phyloP scores from a whole-genome alignment of 2,797 vertebrate species.

The Sebastolobus altivelis region DNA sequence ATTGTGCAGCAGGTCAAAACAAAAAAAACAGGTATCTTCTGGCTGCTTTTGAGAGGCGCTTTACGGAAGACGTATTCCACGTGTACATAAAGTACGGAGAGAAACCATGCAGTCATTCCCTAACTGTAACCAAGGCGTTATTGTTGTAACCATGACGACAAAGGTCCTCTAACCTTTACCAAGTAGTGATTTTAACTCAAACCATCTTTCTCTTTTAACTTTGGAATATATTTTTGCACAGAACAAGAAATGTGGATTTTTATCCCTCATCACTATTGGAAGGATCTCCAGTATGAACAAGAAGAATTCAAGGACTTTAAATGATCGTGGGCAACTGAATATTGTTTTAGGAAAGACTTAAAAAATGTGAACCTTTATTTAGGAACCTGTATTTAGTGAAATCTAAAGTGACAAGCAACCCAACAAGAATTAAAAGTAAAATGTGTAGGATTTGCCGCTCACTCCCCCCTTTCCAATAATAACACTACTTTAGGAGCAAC shows the following conservation, averaged over 20 bases:
- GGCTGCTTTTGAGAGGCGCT: neutral
- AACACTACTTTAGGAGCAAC: no score
- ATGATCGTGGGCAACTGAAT: neutral
- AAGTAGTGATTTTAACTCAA: neutral
- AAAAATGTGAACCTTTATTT: neutral
- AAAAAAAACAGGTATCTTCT: neutral
- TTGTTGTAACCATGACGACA: neutral
- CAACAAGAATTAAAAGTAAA: neutral
- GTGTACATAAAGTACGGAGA: neutral
- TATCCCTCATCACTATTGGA: neutral
- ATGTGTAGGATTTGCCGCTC: no score
- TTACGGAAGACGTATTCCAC: neutral
- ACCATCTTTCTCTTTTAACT: neutral
- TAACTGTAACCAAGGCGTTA: neutral
- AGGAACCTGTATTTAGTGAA: neutral
- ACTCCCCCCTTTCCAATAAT: no score
- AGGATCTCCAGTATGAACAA: neutral
- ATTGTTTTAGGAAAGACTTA: neutral
- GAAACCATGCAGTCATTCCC: neutral
- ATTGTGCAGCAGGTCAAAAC: conserved; percentile 6
- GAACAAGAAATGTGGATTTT: neutral
- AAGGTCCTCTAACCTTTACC: neutral
- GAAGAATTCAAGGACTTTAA: neutral
- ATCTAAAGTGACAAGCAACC: neutral
- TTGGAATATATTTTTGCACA: neutral